Conservation (phyloP, 2,888 invertebrate species). For the Pilophorus perplexus region DNA sequence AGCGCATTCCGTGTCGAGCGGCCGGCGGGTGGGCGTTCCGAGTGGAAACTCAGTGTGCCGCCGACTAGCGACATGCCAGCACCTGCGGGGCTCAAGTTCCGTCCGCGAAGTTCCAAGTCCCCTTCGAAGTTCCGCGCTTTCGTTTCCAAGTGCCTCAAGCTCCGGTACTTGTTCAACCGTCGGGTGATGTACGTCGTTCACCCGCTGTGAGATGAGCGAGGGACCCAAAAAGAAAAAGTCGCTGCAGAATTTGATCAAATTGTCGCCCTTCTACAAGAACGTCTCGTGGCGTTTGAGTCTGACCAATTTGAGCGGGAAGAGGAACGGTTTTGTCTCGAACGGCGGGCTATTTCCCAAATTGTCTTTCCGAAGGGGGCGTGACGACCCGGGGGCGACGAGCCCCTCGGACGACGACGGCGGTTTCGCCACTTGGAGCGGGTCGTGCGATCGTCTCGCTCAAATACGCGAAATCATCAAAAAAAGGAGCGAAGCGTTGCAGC, state of each 20-base stretch:
- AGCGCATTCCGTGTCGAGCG: neutral
- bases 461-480: conserved; percentile 44
- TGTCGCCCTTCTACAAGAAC: conserved; percentile 54
- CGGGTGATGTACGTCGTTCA: conserved; percentile 46
- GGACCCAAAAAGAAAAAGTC: conserved; percentile 43
- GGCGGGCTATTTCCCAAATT: conserved; percentile 46
- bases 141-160: conserved; percentile 40
- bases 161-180: conserved; percentile 43
- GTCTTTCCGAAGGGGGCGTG: conserved; percentile 49
- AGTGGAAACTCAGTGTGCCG: conserved; percentile 23
- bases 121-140: conserved; percentile 33
- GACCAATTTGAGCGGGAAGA: conserved; percentile 44
- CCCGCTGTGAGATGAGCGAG: conserved; percentile 39
- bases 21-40: neutral
- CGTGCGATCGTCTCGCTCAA: conserved; percentile 47
- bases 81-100: neutral
- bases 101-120: conserved; percentile 7
- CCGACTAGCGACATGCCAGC: conserved; percentile 38
- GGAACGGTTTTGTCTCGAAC: conserved; percentile 39
- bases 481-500: conserved; percentile 45
- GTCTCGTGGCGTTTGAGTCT: conserved; percentile 52
- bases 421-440: conserved; percentile 50
- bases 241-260: conserved; percentile 50
- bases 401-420: conserved; percentile 50
- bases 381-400: conserved; percentile 50